Conservation (phyloP, 1,140 invertebrate genomes). For the Holotrichia oblita region DNA sequence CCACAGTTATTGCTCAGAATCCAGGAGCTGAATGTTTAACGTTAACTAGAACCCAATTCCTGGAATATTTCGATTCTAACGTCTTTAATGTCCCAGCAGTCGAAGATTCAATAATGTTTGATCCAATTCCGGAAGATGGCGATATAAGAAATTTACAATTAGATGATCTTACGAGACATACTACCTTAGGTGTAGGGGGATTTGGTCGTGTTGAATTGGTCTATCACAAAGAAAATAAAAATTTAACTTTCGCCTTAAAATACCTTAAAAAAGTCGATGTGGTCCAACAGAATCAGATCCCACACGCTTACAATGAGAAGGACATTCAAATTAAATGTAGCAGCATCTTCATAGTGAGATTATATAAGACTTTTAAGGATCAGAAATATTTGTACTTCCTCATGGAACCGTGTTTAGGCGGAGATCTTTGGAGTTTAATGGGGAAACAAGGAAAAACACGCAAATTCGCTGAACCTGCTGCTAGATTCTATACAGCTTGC, state of each 20-base stretch:
- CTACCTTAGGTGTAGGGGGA: conserved; percentile 91
- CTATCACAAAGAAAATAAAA: conserved; percentile 67
- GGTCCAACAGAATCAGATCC: conserved; percentile 91
- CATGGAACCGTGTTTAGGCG: conserved; percentile 95
- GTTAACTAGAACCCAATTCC: conserved; percentile 78
- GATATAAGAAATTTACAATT: conserved; percentile 70
- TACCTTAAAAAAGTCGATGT: conserved; percentile 93
- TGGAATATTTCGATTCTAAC: conserved; percentile 73
- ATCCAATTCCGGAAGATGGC: not conserved
- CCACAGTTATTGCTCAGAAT: conserved; percentile 84
- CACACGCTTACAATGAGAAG: conserved; percentile 93
- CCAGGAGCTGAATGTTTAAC: conserved; percentile 90
- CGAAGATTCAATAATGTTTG: not conserved
- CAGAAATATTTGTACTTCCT: conserved; percentile 96
- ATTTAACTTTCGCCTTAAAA: conserved; percentile 86
- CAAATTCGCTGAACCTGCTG: conserved; percentile 84
- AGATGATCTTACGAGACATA: conserved; percentile 81
- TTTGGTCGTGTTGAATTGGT: conserved; percentile 92
- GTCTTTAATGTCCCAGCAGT: not conserved
- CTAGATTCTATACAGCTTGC: conserved; percentile 92
- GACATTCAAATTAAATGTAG: conserved; percentile 84
- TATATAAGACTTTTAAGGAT: conserved; percentile 95
- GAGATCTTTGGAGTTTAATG: conserved; percentile 96
- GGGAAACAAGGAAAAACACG: conserved; percentile 72
- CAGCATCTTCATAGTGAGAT: conserved; percentile 65